Conservation (phyloP, 2,797 vertebrate species). For the Eulemur coronatus region DNA sequence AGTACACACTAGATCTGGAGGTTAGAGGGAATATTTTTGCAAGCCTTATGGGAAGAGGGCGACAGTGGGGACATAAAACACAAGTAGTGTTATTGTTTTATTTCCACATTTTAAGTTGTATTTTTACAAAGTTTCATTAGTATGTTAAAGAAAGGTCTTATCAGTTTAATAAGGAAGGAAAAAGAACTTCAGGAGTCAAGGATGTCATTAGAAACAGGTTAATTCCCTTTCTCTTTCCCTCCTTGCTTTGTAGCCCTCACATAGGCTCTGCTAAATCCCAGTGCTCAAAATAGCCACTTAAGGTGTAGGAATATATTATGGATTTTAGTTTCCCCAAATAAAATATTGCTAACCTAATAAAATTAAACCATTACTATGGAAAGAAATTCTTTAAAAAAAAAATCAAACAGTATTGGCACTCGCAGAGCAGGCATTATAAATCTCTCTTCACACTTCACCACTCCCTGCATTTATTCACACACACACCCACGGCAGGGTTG, state of each 20-base stretch:
- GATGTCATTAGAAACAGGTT: neutral
- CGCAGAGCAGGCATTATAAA: neutral
- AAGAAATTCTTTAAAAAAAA: neutral
- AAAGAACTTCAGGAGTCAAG: constrained; percentile 1
- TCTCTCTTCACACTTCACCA: neutral
- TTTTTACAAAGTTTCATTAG: constrained; percentile 31
- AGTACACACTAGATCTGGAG: neutral
- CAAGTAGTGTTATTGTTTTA: neutral
- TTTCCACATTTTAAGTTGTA: neutral
- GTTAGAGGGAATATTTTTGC: neutral
- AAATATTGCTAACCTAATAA: constrained; percentile 30
- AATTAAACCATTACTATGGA: neutral
- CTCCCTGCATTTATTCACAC: neutral
- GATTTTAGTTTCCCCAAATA: constrained; percentile 23
- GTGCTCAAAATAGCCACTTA: neutral
- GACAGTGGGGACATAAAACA: neutral
- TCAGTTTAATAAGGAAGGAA: constrained; percentile 42
- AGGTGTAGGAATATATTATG: neutral
- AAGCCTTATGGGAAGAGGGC: neutral
- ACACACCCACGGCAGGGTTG: neutral
- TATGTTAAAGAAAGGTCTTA: constrained; percentile 16
- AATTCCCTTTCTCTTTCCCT: neutral
- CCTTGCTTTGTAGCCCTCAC: neutral
- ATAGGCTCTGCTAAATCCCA: neutral
- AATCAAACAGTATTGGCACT: neutral